Evolutionary conservation across 2,113 vertebrate genomes (phyloP).

Genomic region (Dasyprocta punctata): DNA sequence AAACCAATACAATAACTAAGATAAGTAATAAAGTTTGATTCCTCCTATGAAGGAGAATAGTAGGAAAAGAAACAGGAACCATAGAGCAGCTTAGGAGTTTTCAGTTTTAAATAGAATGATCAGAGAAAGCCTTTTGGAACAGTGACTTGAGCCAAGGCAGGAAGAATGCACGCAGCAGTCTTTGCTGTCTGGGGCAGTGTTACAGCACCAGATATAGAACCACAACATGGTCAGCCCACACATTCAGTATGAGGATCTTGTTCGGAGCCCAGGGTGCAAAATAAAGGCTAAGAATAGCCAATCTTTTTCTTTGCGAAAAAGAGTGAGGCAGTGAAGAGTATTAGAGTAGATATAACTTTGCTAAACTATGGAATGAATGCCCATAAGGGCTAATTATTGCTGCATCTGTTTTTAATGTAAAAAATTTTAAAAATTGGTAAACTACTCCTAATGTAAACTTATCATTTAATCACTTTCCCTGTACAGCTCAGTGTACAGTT

Average conservation of each 20-base stretch:
- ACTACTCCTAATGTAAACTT: neutral
- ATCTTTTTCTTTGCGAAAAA: neutral
- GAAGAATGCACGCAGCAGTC: neutral
- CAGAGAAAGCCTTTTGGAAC: neutral
- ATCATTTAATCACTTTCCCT: neutral
- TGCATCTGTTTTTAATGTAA: neutral
- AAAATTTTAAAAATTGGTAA: neutral
- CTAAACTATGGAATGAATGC: neutral
- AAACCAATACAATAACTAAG: neutral
- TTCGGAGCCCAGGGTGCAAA: neutral
- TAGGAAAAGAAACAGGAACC: neutral
- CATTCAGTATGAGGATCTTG: neutral
- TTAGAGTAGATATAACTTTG: neutral
- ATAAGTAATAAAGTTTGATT: neutral
- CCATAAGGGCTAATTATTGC: neutral
- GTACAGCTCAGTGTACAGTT: neutral
- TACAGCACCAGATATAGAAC: neutral
- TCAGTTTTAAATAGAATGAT: neutral
- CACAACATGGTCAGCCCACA: neutral
- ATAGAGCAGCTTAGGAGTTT: neutral
- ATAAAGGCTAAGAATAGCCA: neutral
- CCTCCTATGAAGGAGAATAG: neutral
- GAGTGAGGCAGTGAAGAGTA: neutral
- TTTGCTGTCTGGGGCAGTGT: neutral
- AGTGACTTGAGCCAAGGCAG: neutral